Percentiles rank a stretch among this genome's conserved stretches.
phyloP scores from a whole-genome alignment of 2,888 invertebrate species.

The Cerastis rubricosa region DNA sequence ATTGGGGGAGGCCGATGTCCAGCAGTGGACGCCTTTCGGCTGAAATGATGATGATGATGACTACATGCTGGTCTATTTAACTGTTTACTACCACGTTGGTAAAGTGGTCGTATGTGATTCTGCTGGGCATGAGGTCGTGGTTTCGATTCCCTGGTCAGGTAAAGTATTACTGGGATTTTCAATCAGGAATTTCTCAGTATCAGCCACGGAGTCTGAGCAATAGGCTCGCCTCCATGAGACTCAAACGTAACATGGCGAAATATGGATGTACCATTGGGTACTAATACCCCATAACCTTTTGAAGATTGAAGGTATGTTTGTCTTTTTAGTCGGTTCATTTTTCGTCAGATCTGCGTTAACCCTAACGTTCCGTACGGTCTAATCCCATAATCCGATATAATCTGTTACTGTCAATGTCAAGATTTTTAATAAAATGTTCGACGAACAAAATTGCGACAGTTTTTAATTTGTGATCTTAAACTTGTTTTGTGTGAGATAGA shows the following conservation, averaged over 20 bases:
- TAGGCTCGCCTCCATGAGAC: too few relatives aligned
- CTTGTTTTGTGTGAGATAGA: not conserved
- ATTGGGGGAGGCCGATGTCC: too few relatives aligned
- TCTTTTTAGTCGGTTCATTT: not conserved
- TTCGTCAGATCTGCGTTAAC: not conserved
- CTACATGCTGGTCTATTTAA: not conserved
- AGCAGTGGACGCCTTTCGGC: too few relatives aligned
- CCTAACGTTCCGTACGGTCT: not conserved
- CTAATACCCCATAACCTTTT: too few relatives aligned
- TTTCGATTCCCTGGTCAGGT: too few relatives aligned
- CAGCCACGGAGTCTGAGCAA: too few relatives aligned
- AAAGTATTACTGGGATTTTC: too few relatives aligned
- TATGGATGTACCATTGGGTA: not conserved
- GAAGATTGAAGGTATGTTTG: not conserved
- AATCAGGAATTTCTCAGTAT: too few relatives aligned
- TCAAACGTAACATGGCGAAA: not conserved
- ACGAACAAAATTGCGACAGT: constrained; percentile 12
- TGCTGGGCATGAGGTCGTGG: too few relatives aligned
- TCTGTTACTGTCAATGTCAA: constrained; percentile 20
- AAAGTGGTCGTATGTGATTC: too few relatives aligned
- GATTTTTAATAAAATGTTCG: constrained; percentile 42
- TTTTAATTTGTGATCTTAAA: constrained; percentile 20
- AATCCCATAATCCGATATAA: constrained; percentile 20
- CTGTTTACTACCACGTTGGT: too few relatives aligned
- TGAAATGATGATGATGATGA: too few relatives aligned